Percentiles rank a stretch among this genome's conserved stretches.
phyloP scores from a whole-genome alignment of 2,113 vertebrate species.

The Austrofundulus limnaeus region DNA sequence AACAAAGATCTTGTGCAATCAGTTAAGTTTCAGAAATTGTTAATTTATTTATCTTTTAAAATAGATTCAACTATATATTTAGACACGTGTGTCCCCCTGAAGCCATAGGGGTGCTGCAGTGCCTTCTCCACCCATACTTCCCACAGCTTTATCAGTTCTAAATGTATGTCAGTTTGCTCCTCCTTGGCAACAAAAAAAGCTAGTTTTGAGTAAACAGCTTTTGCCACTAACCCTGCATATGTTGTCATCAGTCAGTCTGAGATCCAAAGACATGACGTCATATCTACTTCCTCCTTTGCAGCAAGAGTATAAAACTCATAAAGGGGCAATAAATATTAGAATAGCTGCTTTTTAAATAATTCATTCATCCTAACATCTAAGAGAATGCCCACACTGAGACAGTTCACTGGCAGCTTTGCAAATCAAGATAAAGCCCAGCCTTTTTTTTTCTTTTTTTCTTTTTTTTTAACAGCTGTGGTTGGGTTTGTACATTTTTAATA shows the following conservation, averaged over 20 bases:
- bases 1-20: too few species aligned
- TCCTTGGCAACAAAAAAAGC: too few species aligned
- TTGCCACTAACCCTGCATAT: neutral
- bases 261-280: slow-evolving; percentile 25
- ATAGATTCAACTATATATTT: too few species aligned
- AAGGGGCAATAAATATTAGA: slow-evolving; percentile 69
- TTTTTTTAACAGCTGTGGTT: slow-evolving; percentile 38
- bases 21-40: too few species aligned
- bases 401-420: slow-evolving; percentile 58
- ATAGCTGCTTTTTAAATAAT: slow-evolving; percentile 73
- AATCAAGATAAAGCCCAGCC: slow-evolving; percentile 46
- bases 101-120: too few species aligned
- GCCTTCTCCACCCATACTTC: too few species aligned
- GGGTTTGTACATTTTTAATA: slow-evolving; percentile 71
- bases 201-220: slow-evolving; percentile 1
- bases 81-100: too few species aligned
- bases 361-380: slow-evolving; percentile 74
- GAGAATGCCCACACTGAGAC: slow-evolving; percentile 54
- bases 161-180: too few species aligned
- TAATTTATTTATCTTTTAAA: too few species aligned
- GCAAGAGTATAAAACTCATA: slow-evolving; percentile 54
- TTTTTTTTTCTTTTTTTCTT: slow-evolving; percentile 43
- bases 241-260: slow-evolving; percentile 16
- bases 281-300: slow-evolving; percentile 22
- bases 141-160: too few species aligned